Conservation (phyloP, 2,888 invertebrate species). For the Harpagoxenus sublaevis region DNA sequence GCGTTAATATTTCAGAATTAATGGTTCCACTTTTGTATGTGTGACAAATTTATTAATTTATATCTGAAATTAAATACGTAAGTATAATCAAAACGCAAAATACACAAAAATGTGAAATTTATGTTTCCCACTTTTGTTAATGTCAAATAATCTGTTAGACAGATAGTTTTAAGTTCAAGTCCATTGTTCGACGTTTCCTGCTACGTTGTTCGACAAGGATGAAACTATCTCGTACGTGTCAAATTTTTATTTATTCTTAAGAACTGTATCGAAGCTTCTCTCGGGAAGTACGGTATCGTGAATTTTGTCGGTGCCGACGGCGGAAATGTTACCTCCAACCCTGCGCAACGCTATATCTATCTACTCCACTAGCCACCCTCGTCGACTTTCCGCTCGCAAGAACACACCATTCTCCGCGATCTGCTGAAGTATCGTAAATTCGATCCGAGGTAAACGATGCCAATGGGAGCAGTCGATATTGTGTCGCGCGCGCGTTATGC, state of each 20-base stretch:
- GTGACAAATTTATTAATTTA: neutral
- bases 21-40: neutral
- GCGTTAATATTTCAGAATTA: neutral
- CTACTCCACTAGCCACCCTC: conserved; percentile 50
- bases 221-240: conserved; percentile 25
- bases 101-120: neutral
- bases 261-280: conserved; percentile 39
- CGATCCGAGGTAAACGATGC: conserved; percentile 42
- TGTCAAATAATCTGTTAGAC: neutral
- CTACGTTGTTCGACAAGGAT: neutral
- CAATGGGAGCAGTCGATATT: conserved; percentile 51
- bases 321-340: conserved; percentile 50
- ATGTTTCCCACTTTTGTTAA: neutral
- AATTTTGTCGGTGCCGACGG: conserved; percentile 42
- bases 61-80: neutral
- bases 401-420: conserved; percentile 64
- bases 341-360: conserved; percentile 42
- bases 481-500: conserved; percentile 54
- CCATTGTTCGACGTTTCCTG: neutral
- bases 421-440: conserved; percentile 66
- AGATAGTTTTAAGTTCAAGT: neutral
- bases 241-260: conserved; percentile 47
- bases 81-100: neutral
- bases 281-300: conserved; percentile 45
- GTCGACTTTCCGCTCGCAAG: conserved; percentile 50